Base-by-base conservation (phyloP, 2,888 invertebrate genomes). In the Nomada fabriciana region DNA sequence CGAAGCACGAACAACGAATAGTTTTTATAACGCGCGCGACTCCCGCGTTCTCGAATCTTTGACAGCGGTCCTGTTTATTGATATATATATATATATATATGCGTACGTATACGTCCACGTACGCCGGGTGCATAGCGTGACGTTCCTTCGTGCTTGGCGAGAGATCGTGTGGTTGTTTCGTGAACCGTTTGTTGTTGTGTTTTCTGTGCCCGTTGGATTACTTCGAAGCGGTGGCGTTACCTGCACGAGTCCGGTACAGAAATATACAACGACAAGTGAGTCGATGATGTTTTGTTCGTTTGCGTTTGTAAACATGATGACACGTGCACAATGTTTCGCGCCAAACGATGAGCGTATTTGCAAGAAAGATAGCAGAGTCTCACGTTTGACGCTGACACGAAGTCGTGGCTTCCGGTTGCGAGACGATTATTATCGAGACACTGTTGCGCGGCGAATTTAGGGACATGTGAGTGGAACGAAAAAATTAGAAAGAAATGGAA, bases 181-280 rank as follows among this genome's bases (percentile, higher is more conserved):
- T 77, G 64, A 52, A 70, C 60, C 53, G 36, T 50, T 74, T n/a
- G 72, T 70, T 69, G 36, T 68, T 67, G 81, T 82, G 72, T 47
- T 15, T 23, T 53, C 9, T 67, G 72, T 73, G 67, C 20, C 80
- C 79, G 72, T 80, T 83, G 83, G 83, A 84, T 84, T 84, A 84
- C 70, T 50, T 18, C 75, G 68, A 76, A 67, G 59, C 63, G 55
- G 55, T 42, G 53, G 15, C 47, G 29, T 61, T 47, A 10, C 55
- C 68, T 43, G 18, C 23, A 59, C 60, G 55, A 23, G 15, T 15
- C 4, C 20, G 20, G 23, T 64, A 18, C 60, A 23, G 20, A 42
- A 20, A n/a, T 4, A 42, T 20, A 11, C 15, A 52, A 60, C 70
- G 42, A 47, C 47, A 20, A 72, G 82, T 82, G 68, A 76, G 81